Base-by-base conservation (phyloP, 2,113 vertebrate species). In the Clarias batrachus region DNA sequence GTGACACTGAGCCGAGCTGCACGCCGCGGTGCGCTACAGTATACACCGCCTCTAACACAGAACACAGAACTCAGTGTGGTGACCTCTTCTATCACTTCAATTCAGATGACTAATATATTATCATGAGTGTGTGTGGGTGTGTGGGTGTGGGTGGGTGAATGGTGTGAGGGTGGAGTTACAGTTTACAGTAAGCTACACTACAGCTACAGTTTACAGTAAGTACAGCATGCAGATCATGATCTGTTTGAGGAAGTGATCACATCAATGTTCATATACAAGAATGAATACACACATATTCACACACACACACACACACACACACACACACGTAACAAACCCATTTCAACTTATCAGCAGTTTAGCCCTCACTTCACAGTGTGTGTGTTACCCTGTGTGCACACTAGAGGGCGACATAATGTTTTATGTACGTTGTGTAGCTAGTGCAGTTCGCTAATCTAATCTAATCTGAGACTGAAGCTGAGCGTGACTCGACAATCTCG, bases 211-310 rank as follows among this genome's bases (percentile, higher is more conserved):
- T 92, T 87, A 91, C 87, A 41, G 37, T 52, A 88, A 81, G 86
- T n/a, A 90, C 88, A 86, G 89, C 77, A 94, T 94, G 91, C 90
- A 94, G 93, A 94, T 91, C 71, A 91, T n/a, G 54, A 91, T n/a
- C 65, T 37, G 73, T 48, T 60, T 68, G 77, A 86, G 90, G 91
- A 90, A 92, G 90, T 90, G 71, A 68, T 60, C 11, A 74, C 79
- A 41, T 88, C 90, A 90, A 66, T 54, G 82, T 90, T 48, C 48
- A 48, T 48, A 48, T 48, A 48, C 48, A 48, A 48, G 48, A 48
- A 48, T 48, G 6, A 48, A 48, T 8, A 48, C 48, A 48, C 48
- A 48, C 48, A 48, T 48, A 7, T 48, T 48, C 80, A 85, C 81
- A 81, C 81, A 84, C 21, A 56, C 13, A 82, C 48, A 83, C 63